Evolutionary conservation across 2,113 vertebrate species (phyloP), one percentile per base, ranked within the genome.

Genomic region (Nycticebus coucang): DNA sequence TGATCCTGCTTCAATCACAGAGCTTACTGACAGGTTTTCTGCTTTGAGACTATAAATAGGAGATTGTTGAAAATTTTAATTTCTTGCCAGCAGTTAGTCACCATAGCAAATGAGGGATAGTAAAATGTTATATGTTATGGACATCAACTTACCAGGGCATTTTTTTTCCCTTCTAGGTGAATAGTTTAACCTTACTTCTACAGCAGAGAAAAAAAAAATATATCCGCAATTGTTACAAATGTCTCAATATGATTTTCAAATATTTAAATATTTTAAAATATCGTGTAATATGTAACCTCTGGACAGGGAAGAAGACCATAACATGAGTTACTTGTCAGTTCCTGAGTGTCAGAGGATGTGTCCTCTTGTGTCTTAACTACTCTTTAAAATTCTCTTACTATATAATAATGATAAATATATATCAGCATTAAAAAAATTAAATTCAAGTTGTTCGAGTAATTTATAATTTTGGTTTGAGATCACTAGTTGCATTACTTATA

Each of bases 1-100:
- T 18, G 69, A 53, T 77, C 64, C 37, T 55, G 62, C 26, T 57
- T 88, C 30, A 83, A 26, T 84, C 28, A 33, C 28, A 81, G 28
- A 69, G 12, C 22, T 82, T 64, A 96, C 60, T 95, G 74, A 78
- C 66, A 92, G 68, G 64, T 62, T 83, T 17, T 88, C 78, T 83
- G n/a, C 18, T 89, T 74, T 95, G 33, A 69, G 30, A 94, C 33
- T 77, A 19, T 26, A 19, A 75, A 93, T 41, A 64, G 79, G 66
- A 95, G 45, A 91, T 53, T 71, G 91, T 74, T 95, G 24, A 95
- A 95, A 91, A 91, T 88, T 62, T 93, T 68, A 80, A 95, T 92
- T 95, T 97, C 75, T 89, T 93, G 75, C 66, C 79, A 78, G 35
- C 37, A 95, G 37, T 91, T 50, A 53, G 71, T 83, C 59, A 79